Evolutionary conservation across 2,797 vertebrate genomes (phyloP), one percentile per base, ranked within the genome.

Genomic region (Centroberyx gerrardi): DNA sequence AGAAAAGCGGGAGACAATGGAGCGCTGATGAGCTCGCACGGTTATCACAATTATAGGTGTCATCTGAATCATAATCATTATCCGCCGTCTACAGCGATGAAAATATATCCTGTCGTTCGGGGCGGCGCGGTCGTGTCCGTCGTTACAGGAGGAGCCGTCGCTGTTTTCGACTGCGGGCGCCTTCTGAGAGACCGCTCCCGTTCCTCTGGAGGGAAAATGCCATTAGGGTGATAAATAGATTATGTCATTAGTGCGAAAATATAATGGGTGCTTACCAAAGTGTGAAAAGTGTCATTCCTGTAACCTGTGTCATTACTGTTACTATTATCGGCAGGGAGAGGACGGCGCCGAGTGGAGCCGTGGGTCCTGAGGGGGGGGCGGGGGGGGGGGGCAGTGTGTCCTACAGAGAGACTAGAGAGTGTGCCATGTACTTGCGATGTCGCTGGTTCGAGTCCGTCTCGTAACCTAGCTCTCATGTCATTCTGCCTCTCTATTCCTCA

Each of bases 1-100:
- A 58, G 27, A 58, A 68, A 40, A 62, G 62, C 17, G 1, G 56
- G n/a, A 75, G 44, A 52, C 15, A 82, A 78, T 40, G 13, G 3
- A 69, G 44, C 62, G 2, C 27, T 72, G 59, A 79, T 72, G 54
- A 85, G 68, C 74, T 60, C 53, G 66, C 58, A 46, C 6, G 63
- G 82, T 80, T 75, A 82, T 68, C 54, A 62, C 51, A 31, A 54
- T 67, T 80, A 40, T 68, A 49, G 52, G 59, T 74, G 62, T 64
- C 56, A 6, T 80, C 56, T 70, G 62, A 72, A 85, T 84, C 78
- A 71, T 73, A 74, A 80, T 84, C 72, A 86, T 83, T 72, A 82
- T 61, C 68, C 29, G 51, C 36, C 0, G 42, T 70, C 61, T 58
- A 51, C 29, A 36, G 12, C 60, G 67, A 86, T 81, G 53, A 78